Evolutionary conservation across 2,113 vertebrate genomes (phyloP).

Genomic region (Tichodroma muraria): DNA sequence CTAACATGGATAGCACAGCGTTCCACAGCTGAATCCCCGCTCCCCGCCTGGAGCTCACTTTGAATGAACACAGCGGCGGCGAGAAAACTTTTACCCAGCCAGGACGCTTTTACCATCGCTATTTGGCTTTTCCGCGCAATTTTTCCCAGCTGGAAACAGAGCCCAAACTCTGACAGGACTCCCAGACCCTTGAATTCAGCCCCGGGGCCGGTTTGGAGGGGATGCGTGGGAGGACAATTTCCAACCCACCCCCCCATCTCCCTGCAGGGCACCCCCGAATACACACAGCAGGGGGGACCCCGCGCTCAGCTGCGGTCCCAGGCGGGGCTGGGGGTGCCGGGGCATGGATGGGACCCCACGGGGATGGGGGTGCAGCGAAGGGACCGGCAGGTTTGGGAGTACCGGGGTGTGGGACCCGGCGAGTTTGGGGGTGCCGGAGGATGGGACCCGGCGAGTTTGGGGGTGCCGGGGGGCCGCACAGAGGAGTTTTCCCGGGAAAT

Average conservation of each 20-base stretch:
- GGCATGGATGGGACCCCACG: neutral
- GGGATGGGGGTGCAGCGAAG: neutral
- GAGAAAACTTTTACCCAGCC: neutral
- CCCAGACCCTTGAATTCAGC: neutral
- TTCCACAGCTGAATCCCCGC: neutral
- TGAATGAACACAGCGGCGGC: neutral
- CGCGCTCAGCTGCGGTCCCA: too few species aligned
- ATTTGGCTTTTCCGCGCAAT: neutral
- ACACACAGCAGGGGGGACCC: neutral
- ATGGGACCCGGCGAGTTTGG: neutral
- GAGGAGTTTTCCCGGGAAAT: too few species aligned
- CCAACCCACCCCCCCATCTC: too few species aligned
- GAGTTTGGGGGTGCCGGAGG: neutral
- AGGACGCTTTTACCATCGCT: neutral
- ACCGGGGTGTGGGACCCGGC: too few species aligned
- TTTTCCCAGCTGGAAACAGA: neutral
- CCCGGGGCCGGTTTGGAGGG: neutral
- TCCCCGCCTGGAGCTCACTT: neutral
- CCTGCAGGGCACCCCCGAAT: neutral
- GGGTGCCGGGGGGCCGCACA: neutral
- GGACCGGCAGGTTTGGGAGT: neutral
- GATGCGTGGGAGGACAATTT: neutral
- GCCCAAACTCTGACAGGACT: neutral
- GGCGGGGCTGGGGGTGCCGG: neutral
- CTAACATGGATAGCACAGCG: fast-evolving